phyloP scores from a whole-genome alignment of 2,888 invertebrate genomes.

The Azorinus chamasolen region DNA sequence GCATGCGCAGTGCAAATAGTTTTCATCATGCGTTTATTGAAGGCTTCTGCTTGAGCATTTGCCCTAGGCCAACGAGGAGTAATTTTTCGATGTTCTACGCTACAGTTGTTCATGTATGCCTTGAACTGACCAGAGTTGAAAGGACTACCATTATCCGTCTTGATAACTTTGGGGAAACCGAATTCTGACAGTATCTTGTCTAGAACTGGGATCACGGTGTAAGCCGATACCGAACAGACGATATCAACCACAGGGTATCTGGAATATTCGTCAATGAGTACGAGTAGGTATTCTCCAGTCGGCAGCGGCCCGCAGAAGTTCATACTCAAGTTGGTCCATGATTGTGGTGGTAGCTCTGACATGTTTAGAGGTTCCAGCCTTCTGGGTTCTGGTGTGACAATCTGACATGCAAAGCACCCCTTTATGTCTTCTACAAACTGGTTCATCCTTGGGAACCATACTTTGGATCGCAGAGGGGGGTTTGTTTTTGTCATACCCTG shows the following conservation, averaged over 20 bases:
- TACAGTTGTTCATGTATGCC: conserved; percentile 41
- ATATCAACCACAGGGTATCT: conserved; percentile 58
- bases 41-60: conserved; percentile 59
- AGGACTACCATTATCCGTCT: conserved; percentile 59
- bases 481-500: too few relatives aligned
- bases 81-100: conserved; percentile 40
- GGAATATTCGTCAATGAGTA: conserved; percentile 66
- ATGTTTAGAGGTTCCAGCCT: conserved; percentile 51
- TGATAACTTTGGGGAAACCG: conserved; percentile 52
- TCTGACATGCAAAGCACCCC: conserved; percentile 49
- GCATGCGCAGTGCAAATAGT: conserved; percentile 52
- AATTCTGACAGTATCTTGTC: conserved; percentile 53
- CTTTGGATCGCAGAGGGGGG: conserved; percentile 35
- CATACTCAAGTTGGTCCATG: conserved; percentile 61
- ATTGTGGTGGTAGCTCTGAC: conserved; percentile 46
- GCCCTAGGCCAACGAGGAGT: too few relatives aligned
- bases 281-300: conserved; percentile 52
- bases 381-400: conserved; percentile 10
- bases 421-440: conserved; percentile 35
- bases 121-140: conserved; percentile 50
- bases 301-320: conserved; percentile 63
- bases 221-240: conserved; percentile 40
- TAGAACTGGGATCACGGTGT: conserved; percentile 43
- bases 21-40: conserved; percentile 63
- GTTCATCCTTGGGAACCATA: conserved; percentile 53